Conservation (phyloP, 2,797 vertebrate species). For the Gambusia yucatana region DNA sequence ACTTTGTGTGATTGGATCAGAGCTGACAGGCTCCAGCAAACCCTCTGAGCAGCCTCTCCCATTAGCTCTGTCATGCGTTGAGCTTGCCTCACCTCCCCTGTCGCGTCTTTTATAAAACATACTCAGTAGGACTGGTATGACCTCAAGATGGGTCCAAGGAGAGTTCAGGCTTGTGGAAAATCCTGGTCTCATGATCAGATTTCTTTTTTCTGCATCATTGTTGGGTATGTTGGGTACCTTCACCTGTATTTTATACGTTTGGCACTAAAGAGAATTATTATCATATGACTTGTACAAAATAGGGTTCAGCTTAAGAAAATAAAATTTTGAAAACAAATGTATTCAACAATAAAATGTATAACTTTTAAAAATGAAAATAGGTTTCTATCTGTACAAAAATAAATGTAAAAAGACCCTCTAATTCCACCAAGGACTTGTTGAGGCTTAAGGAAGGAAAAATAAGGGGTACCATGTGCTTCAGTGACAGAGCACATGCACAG, state of each 20-base stretch:
- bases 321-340: background rate
- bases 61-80: constrained; percentile 61
- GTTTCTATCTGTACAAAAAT: background rate
- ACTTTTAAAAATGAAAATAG: background rate
- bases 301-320: background rate
- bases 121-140: constrained; percentile 6
- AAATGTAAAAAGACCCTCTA: too few relatives aligned
- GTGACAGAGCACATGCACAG: too few relatives aligned
- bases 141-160: constrained; percentile 25
- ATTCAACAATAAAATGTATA: background rate
- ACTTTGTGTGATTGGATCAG: constrained; percentile 50
- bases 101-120: constrained; percentile 38
- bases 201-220: constrained; percentile 20
- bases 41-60: constrained; percentile 41
- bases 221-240: background rate
- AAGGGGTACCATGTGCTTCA: too few relatives aligned
- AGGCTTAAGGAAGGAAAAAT: background rate
- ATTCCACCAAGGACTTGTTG: background rate
- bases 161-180: constrained; percentile 26
- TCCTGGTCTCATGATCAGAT: constrained; percentile 21
- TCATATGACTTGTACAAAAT: background rate
- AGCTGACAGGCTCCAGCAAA: constrained; percentile 56
- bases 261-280: background rate
- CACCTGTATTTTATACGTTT: constrained; percentile 4
- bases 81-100: constrained; percentile 28